Percentiles rank a stretch among this genome's conserved stretches.
phyloP scores from a whole-genome alignment of 1,140 invertebrate genomes.

The Caenorhabditis inopinata region DNA sequence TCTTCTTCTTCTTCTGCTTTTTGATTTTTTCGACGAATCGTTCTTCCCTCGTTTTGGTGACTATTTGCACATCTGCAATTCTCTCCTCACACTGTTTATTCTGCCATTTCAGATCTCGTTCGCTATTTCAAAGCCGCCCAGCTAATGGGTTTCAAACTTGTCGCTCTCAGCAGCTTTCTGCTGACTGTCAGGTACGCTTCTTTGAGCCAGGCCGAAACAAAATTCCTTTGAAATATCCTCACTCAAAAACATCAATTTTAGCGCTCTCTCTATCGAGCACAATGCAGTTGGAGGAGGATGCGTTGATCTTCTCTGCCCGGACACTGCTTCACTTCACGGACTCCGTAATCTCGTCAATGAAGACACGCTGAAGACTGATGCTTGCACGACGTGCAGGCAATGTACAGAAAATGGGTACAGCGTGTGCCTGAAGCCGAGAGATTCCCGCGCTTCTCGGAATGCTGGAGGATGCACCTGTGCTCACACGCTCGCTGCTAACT shows the following conservation, averaged over 20 bases:
- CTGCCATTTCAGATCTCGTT: constrained; percentile 18
- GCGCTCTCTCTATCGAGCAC: constrained; percentile 34
- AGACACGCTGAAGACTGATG: constrained; percentile 36
- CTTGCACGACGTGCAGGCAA: constrained; percentile 39
- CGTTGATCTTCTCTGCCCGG: constrained; percentile 35
- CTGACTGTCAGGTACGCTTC: constrained; percentile 6
- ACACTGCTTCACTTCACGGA: constrained; percentile 20
- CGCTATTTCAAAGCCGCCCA: constrained; percentile 14
- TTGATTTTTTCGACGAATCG: not conserved
- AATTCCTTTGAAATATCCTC: not conserved
- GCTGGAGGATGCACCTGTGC: constrained; percentile 41
- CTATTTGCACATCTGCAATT: constrained; percentile 3
- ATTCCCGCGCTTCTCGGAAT: constrained; percentile 27
- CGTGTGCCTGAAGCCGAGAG: constrained; percentile 37
- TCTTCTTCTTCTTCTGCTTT: not conserved
- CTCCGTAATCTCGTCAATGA: constrained; percentile 42
- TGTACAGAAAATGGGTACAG: constrained; percentile 50
- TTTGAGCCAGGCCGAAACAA: too few relatives aligned
- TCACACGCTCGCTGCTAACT: constrained; percentile 45
- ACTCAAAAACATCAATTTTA: not conserved
- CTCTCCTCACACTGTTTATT: not conserved
- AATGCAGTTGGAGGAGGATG: constrained; percentile 29
- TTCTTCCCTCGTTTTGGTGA: not conserved
- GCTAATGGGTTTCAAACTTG: constrained; percentile 30
- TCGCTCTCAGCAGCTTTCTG: constrained; percentile 18